Evolutionary conservation across 2,113 vertebrate species (phyloP).

Genomic region (Petroica traversi): DNA sequence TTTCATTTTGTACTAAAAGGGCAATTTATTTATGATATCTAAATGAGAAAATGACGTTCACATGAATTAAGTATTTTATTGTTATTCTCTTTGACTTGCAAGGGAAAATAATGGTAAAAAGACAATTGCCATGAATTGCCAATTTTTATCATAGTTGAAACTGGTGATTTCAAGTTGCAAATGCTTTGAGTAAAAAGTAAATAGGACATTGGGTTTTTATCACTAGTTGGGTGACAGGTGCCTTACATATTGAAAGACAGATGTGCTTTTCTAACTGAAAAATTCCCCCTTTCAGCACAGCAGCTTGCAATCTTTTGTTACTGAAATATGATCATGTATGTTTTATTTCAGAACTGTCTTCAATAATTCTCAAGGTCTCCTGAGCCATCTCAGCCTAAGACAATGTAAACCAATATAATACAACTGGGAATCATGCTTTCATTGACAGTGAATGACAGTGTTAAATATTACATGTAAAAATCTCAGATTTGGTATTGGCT

Average conservation of each 20-base stretch:
- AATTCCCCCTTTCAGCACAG: background rate
- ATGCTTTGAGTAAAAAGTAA: conserved; percentile 23
- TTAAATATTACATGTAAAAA: background rate
- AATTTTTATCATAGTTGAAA: conserved; percentile 20
- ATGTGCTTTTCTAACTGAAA: conserved; percentile 3
- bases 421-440: background rate
- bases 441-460: background rate
- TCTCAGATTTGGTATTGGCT: background rate
- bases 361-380: background rate
- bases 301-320: conserved; percentile 2
- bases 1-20: background rate
- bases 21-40: background rate
- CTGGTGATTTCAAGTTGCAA: conserved; percentile 16
- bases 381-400: background rate
- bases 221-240: background rate
- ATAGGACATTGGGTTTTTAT: conserved; percentile 53
- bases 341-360: conserved; percentile 32
- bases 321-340: background rate
- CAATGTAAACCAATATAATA: background rate
- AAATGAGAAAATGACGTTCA: background rate
- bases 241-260: conserved; percentile 20
- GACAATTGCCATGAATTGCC: background rate
- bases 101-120: conserved; percentile 29
- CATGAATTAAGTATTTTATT: conserved; percentile 1
- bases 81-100: background rate